Conservation (phyloP, 1,140 invertebrate genomes). For the Drosophila bocki region DNA sequence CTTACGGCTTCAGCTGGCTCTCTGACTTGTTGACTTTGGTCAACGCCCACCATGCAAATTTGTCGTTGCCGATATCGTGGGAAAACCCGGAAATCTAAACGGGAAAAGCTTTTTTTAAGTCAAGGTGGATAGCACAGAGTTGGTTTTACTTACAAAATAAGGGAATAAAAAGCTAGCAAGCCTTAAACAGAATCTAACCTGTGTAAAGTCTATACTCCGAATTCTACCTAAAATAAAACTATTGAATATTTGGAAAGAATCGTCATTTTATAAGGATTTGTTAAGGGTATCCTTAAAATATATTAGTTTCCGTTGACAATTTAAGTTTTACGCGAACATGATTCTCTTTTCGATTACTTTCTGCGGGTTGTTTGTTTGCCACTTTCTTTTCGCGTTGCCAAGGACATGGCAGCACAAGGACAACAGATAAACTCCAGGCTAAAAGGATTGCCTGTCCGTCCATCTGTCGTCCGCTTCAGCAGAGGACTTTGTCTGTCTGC, state of each 20-base stretch:
- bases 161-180: too few relatives aligned
- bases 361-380: constrained; percentile 13
- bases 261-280: neutral
- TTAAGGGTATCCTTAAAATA: neutral
- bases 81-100: constrained; percentile 19
- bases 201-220: neutral
- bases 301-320: neutral
- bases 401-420: constrained; percentile 44
- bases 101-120: neutral
- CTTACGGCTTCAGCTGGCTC: constrained; percentile 23
- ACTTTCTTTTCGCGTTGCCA: constrained; percentile 41
- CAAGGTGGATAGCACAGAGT: neutral
- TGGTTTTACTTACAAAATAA: neutral
- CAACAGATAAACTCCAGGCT: constrained; percentile 30
- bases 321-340: constrained; percentile 1
- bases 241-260: neutral
- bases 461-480: constrained; percentile 3
- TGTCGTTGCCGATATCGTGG: constrained; percentile 40
- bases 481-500: constrained; percentile 21
- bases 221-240: neutral
- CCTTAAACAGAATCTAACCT: neutral
- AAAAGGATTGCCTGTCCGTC: constrained; percentile 33
- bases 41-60: constrained; percentile 58
- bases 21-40: constrained; percentile 46
- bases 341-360: constrained; percentile 25